These are phyloP conservation scores for Thelaira solivaga DNA, from an alignment of 2,888 invertebrate species.

Conservation along the genomic window DNA sequence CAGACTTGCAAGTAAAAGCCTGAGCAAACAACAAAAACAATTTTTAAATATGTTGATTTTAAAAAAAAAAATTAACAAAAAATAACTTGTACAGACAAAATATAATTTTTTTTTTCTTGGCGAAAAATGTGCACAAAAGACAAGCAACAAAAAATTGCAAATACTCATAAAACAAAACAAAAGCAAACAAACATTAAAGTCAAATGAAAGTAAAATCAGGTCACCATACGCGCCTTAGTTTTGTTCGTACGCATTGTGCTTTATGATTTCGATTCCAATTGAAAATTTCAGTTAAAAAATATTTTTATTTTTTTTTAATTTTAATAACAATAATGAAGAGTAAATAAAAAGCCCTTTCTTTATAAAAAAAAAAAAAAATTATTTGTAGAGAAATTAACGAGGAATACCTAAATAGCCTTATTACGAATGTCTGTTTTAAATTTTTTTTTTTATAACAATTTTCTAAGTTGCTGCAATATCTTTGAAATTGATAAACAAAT, in stretches of 20 bases:
- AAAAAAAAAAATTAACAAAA: background rate
- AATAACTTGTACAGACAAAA: background rate
- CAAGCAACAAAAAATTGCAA: background rate
- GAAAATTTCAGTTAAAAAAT: background rate
- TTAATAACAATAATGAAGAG: no score
- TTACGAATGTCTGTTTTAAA: no score
- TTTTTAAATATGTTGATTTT: background rate
- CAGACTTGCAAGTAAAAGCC: conserved; percentile 3
- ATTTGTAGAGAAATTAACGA: no score
- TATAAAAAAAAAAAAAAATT: no score
- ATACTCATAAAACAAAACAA: background rate
- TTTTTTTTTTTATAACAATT: no score
- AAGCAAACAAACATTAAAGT: conserved; percentile 27
- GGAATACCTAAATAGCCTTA: no score
- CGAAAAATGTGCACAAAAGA: background rate
- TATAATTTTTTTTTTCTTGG: background rate
- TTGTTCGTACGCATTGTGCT: background rate
- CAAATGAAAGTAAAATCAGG: conserved; percentile 72
- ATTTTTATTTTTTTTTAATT: conserved; percentile 53
- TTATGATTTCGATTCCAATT: background rate
- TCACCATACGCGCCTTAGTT: conserved; percentile 66
- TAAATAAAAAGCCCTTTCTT: no score
- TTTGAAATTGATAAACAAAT: no score
- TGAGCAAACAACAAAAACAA: background rate
- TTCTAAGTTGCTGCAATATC: no score